Evolutionary conservation across 1,140 invertebrate genomes (phyloP).

Genomic region (Drosophila punjabiensis): DNA sequence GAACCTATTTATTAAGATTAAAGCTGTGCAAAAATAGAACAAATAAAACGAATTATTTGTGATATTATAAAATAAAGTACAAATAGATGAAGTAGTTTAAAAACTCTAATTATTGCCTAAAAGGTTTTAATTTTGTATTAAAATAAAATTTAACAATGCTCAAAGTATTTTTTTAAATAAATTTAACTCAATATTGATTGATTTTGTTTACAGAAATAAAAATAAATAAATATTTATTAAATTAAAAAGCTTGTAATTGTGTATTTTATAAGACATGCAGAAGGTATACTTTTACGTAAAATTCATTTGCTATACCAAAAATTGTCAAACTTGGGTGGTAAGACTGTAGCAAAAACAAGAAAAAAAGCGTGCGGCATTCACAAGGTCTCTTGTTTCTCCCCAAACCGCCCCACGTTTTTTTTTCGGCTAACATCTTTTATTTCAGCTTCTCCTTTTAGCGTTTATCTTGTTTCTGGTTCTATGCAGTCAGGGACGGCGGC

Average conservation of each 20-base stretch:
- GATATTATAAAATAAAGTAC: not conserved
- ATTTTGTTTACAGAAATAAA: not conserved
- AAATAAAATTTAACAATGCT: too few relatives aligned
- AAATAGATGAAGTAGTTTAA: not conserved
- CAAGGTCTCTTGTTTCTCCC: conserved; percentile 63
- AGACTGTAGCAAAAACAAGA: conserved; percentile 19
- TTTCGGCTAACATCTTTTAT: conserved; percentile 24
- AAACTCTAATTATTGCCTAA: too few relatives aligned
- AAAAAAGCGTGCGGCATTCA: conserved; percentile 63
- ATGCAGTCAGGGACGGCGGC: conserved; percentile 12
- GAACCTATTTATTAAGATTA: not conserved
- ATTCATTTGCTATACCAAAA: not conserved
- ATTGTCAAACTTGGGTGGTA: not conserved
- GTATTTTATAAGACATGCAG: not conserved
- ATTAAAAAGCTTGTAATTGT: not conserved
- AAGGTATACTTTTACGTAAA: not conserved
- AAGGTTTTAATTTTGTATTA: too few relatives aligned
- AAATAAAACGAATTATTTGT: too few relatives aligned
- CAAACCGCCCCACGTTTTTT: not conserved
- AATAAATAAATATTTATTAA: not conserved
- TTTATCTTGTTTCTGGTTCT: conserved; percentile 61
- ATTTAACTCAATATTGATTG: not conserved
- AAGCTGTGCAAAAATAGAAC: not conserved
- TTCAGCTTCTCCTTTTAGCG: conserved; percentile 23
- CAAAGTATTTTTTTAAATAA: not conserved